These are phyloP conservation scores for Cirrhinus molitorella DNA, from an alignment of 2,797 vertebrate species.

Conservation along the genomic window DNA sequence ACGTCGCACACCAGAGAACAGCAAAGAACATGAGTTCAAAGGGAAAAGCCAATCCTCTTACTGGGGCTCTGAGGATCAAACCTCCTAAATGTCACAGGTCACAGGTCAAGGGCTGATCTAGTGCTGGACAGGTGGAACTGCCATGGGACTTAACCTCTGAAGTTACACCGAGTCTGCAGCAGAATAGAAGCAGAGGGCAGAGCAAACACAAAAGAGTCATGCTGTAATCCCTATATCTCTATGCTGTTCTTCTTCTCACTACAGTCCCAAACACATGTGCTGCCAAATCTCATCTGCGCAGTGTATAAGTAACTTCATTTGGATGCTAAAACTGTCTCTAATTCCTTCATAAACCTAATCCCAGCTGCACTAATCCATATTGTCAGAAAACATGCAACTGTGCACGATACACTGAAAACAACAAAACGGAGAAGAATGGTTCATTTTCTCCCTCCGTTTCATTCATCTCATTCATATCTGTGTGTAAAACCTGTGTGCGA, in stretches of 20 bases:
- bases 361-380: constrained; percentile 52
- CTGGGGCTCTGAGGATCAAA: constrained; percentile 8
- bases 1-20: constrained; percentile 1
- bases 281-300: constrained; percentile 39
- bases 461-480: constrained; percentile 20
- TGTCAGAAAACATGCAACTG: constrained; percentile 28
- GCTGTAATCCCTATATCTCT: constrained; percentile 37
- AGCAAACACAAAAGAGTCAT: constrained; percentile 21
- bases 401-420: constrained; percentile 24
- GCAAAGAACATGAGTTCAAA: neutral
- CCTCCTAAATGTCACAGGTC: constrained; percentile 5
- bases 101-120: constrained; percentile 18
- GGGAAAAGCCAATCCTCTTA: neutral
- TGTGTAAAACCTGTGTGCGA: neutral
- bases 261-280: constrained; percentile 19
- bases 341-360: constrained; percentile 53
- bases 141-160: constrained; percentile 29
- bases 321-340: constrained; percentile 49
- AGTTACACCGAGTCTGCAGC: neutral
- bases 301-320: constrained; percentile 35
- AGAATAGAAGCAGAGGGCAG: constrained; percentile 20
- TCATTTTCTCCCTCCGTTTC: neutral
- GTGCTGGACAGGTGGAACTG: neutral
- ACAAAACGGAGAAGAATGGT: constrained; percentile 5
- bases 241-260: constrained; percentile 23